phyloP scores from a whole-genome alignment of 2,888 invertebrate genomes.

The Andrena camellia region DNA sequence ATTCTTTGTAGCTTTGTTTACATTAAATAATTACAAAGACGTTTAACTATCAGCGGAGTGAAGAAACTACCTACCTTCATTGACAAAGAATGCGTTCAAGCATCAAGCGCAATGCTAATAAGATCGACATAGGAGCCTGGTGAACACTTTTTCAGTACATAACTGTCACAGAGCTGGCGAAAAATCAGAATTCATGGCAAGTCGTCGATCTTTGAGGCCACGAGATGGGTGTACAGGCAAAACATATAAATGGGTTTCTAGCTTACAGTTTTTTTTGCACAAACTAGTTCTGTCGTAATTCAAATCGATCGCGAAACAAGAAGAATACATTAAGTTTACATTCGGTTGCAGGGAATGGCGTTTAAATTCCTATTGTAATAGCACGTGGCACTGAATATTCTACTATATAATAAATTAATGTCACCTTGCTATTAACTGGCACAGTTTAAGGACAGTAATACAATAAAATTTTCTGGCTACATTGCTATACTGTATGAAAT shows the following conservation, averaged over 20 bases:
- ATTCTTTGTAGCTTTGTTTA: too few species aligned
- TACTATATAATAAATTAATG: not conserved
- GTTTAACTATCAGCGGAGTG: too few species aligned
- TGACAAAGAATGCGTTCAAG: not conserved
- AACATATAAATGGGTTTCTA: slow-evolving; percentile 68
- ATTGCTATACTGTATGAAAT: too few species aligned
- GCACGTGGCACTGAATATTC: not conserved
- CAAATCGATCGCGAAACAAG: slow-evolving; percentile 22
- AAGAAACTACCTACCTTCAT: too few species aligned
- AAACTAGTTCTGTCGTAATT: slow-evolving; percentile 44
- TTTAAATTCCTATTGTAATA: not conserved
- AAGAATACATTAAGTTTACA: slow-evolving; percentile 3
- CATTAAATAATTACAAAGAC: too few species aligned
- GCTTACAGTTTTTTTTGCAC: slow-evolving; percentile 34
- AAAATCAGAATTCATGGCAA: slow-evolving; percentile 60
- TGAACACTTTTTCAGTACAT: slow-evolving; percentile 36
- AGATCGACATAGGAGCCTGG: slow-evolving; percentile 12
- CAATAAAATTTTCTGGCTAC: too few species aligned
- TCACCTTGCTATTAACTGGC: not conserved
- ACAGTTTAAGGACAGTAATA: not conserved
- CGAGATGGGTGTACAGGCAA: slow-evolving; percentile 38
- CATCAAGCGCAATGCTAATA: slow-evolving; percentile 19
- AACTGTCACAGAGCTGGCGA: slow-evolving; percentile 15
- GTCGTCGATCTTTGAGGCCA: slow-evolving; percentile 53
- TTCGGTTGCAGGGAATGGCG: not conserved